These are phyloP conservation scores for Trichopoda pennipes DNA, from an alignment of 2,888 invertebrate species.

Conservation along the genomic window DNA sequence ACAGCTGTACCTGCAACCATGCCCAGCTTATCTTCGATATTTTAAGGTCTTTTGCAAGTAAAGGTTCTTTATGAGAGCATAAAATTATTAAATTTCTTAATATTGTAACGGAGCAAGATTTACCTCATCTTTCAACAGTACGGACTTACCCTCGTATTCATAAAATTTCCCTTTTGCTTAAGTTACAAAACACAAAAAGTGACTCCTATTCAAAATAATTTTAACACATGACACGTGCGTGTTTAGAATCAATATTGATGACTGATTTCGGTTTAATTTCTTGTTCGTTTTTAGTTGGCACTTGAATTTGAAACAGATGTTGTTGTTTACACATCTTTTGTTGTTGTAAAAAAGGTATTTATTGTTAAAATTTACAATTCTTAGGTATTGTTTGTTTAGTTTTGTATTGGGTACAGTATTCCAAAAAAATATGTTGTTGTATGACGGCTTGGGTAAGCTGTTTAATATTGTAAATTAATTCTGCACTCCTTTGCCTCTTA, in stretches of 20 bases:
- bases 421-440: background rate
- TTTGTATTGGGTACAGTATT: background rate
- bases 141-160: slow-evolving; percentile 1
- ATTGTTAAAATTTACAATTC: background rate
- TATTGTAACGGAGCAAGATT: too few relatives aligned
- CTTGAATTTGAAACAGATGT: slow-evolving; percentile 51
- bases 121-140: too few relatives aligned
- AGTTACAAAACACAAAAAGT: background rate
- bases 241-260: slow-evolving; percentile 48
- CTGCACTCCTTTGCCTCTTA: background rate
- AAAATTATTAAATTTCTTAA: too few relatives aligned
- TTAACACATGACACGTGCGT: slow-evolving; percentile 57
- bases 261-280: background rate
- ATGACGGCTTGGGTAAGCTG: slow-evolving; percentile 37
- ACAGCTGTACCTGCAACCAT: too few relatives aligned
- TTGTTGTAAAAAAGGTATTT: background rate
- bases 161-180: slow-evolving; percentile 44
- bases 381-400: background rate
- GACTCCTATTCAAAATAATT: background rate
- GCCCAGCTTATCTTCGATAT: too few relatives aligned
- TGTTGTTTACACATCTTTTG: background rate
- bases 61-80: too few relatives aligned
- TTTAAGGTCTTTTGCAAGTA: too few relatives aligned
- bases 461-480: slow-evolving; percentile 4
- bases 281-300: background rate